These are phyloP conservation scores for Stichopus horrens DNA, from an alignment of 53 echinoderm and acorn worm species.

Conservation along the genomic window DNA sequence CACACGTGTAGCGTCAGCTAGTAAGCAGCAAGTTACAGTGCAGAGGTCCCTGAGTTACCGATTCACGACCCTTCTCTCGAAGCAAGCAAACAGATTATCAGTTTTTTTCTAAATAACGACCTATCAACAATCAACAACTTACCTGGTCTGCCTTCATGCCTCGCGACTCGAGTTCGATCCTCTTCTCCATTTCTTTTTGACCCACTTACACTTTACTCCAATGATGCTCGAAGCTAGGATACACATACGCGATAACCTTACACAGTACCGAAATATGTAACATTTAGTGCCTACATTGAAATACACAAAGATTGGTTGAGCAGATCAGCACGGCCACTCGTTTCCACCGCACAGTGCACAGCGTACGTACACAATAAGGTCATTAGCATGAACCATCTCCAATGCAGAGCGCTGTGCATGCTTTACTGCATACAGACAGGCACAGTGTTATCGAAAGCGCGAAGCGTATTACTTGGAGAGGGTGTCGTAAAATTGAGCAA, in stretches of 20 bases:
- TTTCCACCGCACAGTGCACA: not conserved
- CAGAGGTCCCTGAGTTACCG: not conserved
- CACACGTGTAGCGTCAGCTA: conserved; percentile 1
- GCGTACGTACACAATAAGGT: conserved; percentile 41
- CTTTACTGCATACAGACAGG: not conserved
- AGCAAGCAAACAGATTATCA: not conserved
- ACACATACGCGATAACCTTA: conserved; percentile 11
- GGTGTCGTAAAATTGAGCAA: conserved; percentile 25
- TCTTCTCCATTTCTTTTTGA: conserved; percentile 66
- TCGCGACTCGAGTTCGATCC: conserved; percentile 78
- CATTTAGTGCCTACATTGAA: not conserved
- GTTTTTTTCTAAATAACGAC: not conserved
- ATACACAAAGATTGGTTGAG: conserved; percentile 3
- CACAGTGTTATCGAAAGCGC: conserved; percentile 8
- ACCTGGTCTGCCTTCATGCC: conserved; percentile 67
- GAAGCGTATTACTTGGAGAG: not conserved
- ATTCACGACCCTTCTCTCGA: not conserved
- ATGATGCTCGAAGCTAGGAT: not conserved
- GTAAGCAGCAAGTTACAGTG: not conserved
- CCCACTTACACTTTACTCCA: not conserved
- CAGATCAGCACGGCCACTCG: not conserved
- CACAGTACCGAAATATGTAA: not conserved
- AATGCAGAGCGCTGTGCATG: not conserved
- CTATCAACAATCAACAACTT: not conserved
- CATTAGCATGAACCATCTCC: conserved; percentile 44